These are phyloP conservation scores for Poecilia velifera DNA, from an alignment of 2,797 vertebrate genomes.

Conservation along the genomic window DNA sequence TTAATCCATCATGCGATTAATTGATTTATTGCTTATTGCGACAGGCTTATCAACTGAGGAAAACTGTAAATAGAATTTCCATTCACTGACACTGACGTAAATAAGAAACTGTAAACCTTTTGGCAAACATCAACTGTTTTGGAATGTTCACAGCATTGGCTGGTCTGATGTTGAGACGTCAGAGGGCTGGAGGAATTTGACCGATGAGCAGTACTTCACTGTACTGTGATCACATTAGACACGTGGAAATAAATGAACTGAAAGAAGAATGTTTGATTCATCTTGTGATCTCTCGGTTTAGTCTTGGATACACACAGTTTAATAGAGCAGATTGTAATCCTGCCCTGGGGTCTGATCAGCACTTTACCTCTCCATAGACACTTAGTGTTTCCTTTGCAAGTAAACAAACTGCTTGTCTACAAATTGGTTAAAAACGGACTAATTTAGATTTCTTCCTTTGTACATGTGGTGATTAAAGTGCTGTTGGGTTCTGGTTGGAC, in stretches of 20 bases:
- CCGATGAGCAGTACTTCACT: not conserved
- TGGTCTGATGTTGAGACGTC: not conserved
- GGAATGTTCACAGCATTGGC: too few relatives aligned
- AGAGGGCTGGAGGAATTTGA: not conserved
- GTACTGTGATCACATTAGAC: not conserved
- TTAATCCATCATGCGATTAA: too few relatives aligned
- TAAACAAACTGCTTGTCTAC: not conserved
- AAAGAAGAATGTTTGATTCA: not conserved
- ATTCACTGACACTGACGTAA: not conserved
- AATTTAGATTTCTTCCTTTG: not conserved
- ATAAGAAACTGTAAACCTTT: not conserved
- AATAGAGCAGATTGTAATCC: not conserved
- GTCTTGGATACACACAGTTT: slow-evolving; percentile 11
- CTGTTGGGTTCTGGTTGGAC: not conserved
- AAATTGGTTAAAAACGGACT: not conserved
- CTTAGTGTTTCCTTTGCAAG: not conserved
- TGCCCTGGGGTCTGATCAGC: not conserved
- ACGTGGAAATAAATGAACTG: not conserved
- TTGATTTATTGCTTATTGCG: not conserved
- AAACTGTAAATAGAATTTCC: not conserved
- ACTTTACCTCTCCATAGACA: not conserved
- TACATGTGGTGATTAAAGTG: not conserved
- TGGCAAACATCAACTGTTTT: not conserved
- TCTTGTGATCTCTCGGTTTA: slow-evolving; percentile 17
- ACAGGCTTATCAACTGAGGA: not conserved